Evolutionary conservation across 2,113 vertebrate species (phyloP), one percentile per base, ranked within the genome.

Genomic region (Diadophis punctatus): DNA sequence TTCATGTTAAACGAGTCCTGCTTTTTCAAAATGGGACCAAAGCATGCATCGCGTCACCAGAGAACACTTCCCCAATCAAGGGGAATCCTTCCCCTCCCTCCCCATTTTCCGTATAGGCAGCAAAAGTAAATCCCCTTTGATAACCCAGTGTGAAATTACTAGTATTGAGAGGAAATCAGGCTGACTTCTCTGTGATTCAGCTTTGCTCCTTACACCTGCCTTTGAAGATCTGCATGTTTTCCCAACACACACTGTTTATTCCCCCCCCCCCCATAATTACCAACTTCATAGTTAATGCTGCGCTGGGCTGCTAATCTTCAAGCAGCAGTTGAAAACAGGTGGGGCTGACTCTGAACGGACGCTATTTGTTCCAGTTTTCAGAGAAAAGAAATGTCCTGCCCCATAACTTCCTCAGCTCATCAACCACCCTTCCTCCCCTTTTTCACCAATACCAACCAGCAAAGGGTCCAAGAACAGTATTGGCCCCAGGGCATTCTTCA

Each of bases 131-230:
- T 94, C 91, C 27, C 51, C 68, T 23, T 92, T 52, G 46, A n/a
- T 74, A 94, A 94, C 46, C 3, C 34, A 58, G 53, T 90, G 43
- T 0, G 93, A 92, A 92, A 80, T 95, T 93, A 49, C 51, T 63
- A 90, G 48, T 93, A 11, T 94, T 90, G 91, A 90, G 43, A 90
- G 49, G 52, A 92, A 93, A 68, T 93, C 0, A 0, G 18, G 43
- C 68, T 95, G 74, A 11, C 86, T 92, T 94, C 90, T 53, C 68
- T 22, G 88, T 91, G 95, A 89, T 91, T 95, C 96, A 91, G 85
- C 92, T 92, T 84, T 58, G 51, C 0, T 0, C 52, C 46, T 86
- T 93, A 68, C 55, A 86, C 91, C 74, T 94, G 86, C 53, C 90
- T 93, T 46, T 85, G 56, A 96, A 96, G 51, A 87, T 30, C 90